Evolutionary conservation across 1,140 invertebrate species (phyloP).

Genomic region (Colletes latitarsis): DNA sequence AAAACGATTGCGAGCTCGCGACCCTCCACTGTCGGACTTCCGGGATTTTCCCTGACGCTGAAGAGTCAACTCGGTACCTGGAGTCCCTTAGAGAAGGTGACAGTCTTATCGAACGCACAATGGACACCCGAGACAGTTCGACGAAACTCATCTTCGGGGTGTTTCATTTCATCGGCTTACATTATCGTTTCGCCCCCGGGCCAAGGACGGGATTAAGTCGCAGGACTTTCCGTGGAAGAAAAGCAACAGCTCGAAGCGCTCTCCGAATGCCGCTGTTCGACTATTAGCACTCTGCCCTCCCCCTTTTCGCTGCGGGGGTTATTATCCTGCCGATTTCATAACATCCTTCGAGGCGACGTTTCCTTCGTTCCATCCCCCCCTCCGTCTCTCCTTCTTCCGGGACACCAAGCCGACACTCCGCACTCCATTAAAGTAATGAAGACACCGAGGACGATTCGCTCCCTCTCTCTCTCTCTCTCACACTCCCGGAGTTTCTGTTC

Average conservation of each 20-base stretch:
- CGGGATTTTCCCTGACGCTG: background rate
- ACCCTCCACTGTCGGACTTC: no score
- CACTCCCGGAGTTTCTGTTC: constrained; percentile 3
- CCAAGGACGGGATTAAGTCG: constrained; percentile 38
- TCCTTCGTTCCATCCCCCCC: constrained; percentile 28
- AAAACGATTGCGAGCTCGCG: background rate
- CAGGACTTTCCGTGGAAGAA: constrained; percentile 40
- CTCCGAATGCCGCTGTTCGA: constrained; percentile 51
- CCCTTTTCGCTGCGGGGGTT: constrained; percentile 47
- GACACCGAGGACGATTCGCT: constrained; percentile 68
- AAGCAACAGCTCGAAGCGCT: constrained; percentile 44
- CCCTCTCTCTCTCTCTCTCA: background rate
- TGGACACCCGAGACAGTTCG: background rate
- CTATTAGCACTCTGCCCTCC: constrained; percentile 57
- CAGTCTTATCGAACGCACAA: background rate
- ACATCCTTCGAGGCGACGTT: constrained; percentile 59
- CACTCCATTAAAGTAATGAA: constrained; percentile 81
- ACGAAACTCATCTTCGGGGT: background rate
- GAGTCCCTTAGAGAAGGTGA: background rate
- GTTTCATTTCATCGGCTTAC: constrained; percentile 40
- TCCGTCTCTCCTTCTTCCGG: constrained; percentile 47
- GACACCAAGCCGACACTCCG: constrained; percentile 63
- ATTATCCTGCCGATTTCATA: constrained; percentile 71
- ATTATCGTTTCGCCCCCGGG: constrained; percentile 14
- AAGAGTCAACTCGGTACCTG: background rate